Percentiles rank a stretch among this genome's conserved stretches.
These are phyloP conservation scores for Helicoverpa assulta DNA, from an alignment of 2,888 invertebrate species.

Conservation along the genomic window DNA sequence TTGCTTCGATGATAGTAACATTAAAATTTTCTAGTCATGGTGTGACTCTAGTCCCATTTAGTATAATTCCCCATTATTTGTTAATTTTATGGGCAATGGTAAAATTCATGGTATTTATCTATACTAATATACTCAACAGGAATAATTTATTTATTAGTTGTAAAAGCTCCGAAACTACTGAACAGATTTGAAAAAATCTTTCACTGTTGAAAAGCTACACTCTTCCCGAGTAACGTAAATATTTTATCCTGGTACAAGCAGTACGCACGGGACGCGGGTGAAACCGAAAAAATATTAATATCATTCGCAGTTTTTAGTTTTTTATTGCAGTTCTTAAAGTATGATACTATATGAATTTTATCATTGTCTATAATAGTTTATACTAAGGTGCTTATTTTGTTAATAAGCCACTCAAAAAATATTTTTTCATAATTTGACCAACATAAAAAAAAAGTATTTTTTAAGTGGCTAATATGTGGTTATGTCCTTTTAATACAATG, in stretches of 20 bases:
- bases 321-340: too few relatives aligned
- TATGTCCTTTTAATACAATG: conserved; percentile 2
- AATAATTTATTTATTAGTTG: too few relatives aligned
- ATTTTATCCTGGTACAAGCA: too few relatives aligned
- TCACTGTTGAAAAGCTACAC: too few relatives aligned
- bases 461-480: conserved; percentile 21
- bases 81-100: conserved; percentile 41
- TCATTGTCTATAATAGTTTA: conserved; percentile 16
- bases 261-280: too few relatives aligned
- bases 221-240: too few relatives aligned
- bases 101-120: background rate
- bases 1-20: conserved; percentile 27
- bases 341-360: conserved; percentile 16
- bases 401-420: conserved; percentile 31
- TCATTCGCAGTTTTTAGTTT: too few relatives aligned
- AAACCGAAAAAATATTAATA: too few relatives aligned
- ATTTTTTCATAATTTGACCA: conserved; percentile 6
- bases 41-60: conserved; percentile 53
- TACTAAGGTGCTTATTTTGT: conserved; percentile 59
- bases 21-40: conserved; percentile 43
- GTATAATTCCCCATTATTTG: conserved; percentile 56
- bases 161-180: too few relatives aligned
- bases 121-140: background rate
- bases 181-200: too few relatives aligned
- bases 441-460: conserved; percentile 1